Evolutionary conservation across 2,797 vertebrate species (phyloP), one percentile per base, ranked within the genome.

Genomic region (Myotis vivesi): DNA sequence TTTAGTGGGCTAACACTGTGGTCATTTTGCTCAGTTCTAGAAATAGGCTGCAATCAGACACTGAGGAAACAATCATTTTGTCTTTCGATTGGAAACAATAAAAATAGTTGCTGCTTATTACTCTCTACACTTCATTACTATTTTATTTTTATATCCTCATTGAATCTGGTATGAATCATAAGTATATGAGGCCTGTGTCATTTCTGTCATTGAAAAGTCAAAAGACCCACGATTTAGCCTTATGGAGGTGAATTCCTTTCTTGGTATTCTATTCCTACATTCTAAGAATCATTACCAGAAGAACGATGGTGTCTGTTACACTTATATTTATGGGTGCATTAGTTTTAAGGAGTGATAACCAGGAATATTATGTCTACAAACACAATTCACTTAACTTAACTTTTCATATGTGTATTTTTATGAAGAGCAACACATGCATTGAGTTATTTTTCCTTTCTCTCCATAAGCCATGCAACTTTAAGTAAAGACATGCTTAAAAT

Each of bases 11-110:
- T 89, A 88, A 93, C n/a, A 59, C 90, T 89, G 76, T 89, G 97
- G 94, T 96, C 96, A 95, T 96, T 95, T 95, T 10, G 23, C 92
- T 72, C 69, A 16, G 46, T 90, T 95, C 96, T 91, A 84, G 93
- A 97, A 97, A 97, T 97, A 96, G 94, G 72, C 95, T 96, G 96
- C 85, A 97, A 96, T 97, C 97, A 97, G 89, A 75, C 77, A 91
- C 96, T 53, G n/a, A 76, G 77, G 85, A 94, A 95, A 95, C 96
- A 97, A 95, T 96, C 95, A 95, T 95, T 96, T 73, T 87, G 77
- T 94, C 83, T 97, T 94, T 95, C 66, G 25, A 89, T 81, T 94
- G 92, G 87, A 93, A 96, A 96, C 94, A 97, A 97, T 97, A 95
- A 96, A 97, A 97, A 97, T 97, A 96, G 95, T 97, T 25, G 51